Percentiles rank a stretch among this genome's conserved stretches.
Evolutionary conservation across 2,888 invertebrate species (phyloP).

Genomic region (Archips xylosteana): DNA sequence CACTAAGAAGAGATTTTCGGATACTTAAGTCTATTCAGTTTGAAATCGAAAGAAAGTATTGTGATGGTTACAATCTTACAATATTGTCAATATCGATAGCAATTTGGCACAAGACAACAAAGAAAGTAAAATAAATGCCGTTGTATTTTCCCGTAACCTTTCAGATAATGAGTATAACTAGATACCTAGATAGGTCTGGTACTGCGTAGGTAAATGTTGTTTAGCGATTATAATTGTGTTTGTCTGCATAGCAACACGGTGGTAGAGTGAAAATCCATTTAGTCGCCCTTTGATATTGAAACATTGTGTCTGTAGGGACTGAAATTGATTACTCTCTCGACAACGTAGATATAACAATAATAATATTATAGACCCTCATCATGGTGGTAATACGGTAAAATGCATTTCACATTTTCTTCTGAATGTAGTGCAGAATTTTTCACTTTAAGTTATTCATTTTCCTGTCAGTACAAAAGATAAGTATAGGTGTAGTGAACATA

Average conservation of each 20-base stretch:
- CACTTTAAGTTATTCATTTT: too few relatives aligned
- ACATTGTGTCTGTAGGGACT: slow-evolving; percentile 30
- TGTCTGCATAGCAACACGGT: slow-evolving; percentile 26
- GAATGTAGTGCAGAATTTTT: neutral
- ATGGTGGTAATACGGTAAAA: neutral
- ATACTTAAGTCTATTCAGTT: neutral
- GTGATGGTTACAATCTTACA: neutral
- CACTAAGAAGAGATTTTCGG: too few relatives aligned
- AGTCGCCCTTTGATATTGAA: slow-evolving; percentile 37
- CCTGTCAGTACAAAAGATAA: neutral
- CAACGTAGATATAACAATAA: slow-evolving; percentile 10
- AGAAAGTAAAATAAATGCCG: neutral
- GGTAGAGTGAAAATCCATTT: slow-evolving; percentile 32
- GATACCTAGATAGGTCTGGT: neutral
- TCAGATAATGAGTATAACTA: neutral
- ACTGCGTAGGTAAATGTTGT: neutral
- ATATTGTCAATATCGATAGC: neutral
- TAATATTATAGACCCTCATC: neutral
- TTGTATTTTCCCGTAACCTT: neutral
- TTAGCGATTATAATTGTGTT: slow-evolving; percentile 21
- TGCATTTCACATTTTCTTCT: neutral
- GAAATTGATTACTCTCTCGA: slow-evolving; percentile 34
- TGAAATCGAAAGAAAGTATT: neutral
- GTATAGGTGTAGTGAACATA: neutral
- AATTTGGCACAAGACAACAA: slow-evolving; percentile 4